These are phyloP conservation scores for Peromyscus maniculatus DNA, from an alignment of 2,113 vertebrate genomes.

Conservation along the genomic window DNA sequence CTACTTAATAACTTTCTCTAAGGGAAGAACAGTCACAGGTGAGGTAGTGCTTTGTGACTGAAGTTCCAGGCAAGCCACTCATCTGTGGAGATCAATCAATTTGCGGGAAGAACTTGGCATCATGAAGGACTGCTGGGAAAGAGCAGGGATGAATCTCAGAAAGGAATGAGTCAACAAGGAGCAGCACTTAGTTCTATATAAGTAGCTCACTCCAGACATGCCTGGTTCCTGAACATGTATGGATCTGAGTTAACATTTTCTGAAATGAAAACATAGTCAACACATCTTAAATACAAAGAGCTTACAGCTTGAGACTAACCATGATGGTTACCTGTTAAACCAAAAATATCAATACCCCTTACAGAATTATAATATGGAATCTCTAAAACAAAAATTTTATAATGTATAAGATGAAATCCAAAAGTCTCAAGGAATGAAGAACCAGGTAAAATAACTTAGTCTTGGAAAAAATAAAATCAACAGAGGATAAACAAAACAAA, in stretches of 20 bases:
- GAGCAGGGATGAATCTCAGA: not conserved
- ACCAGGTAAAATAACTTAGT: not conserved
- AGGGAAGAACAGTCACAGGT: not conserved
- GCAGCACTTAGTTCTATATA: not conserved
- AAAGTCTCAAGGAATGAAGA: not conserved
- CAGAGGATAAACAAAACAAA: not conserved
- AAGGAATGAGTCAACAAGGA: not conserved
- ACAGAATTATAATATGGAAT: not conserved
- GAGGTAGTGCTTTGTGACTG: not conserved
- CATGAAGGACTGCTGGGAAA: not conserved
- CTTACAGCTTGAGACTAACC: not conserved
- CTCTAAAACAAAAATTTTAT: not conserved
- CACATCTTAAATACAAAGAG: not conserved
- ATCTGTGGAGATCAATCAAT: not conserved
- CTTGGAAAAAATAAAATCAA: slow-evolving; percentile 26
- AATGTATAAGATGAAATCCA: not conserved
- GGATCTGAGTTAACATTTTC: not conserved
- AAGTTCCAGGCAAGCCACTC: not conserved
- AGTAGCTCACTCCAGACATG: not conserved
- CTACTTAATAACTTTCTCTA: not conserved
- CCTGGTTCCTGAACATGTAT: not conserved
- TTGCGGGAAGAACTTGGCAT: not conserved
- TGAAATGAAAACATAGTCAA: not conserved
- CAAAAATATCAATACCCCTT: slow-evolving; percentile 5
- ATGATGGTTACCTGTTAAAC: not conserved